Conservation (phyloP, 2,113 vertebrate genomes). For the Boleophthalmus pectinirostris region DNA sequence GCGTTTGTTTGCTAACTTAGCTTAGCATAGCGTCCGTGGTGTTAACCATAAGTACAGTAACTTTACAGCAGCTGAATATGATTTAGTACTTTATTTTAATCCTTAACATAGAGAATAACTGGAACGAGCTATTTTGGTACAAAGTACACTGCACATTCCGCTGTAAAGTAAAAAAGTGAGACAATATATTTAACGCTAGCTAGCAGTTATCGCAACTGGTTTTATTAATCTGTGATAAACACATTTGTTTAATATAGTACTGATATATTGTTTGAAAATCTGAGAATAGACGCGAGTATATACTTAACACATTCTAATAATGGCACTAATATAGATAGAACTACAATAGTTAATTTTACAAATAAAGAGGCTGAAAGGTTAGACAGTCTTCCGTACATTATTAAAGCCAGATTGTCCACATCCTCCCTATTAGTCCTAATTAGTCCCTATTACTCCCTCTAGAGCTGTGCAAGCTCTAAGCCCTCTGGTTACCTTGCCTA, state of each 20-base stretch:
- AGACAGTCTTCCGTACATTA: too few relatives aligned
- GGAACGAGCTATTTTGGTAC: neutral
- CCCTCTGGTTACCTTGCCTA: neutral
- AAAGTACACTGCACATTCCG: neutral
- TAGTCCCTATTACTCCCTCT: neutral
- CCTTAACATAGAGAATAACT: neutral
- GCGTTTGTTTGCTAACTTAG: slow-evolving; percentile 26
- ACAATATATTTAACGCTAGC: neutral
- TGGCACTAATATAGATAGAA: neutral
- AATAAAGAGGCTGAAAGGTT: too few relatives aligned
- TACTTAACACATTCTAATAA: neutral
- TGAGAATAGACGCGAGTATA: too few relatives aligned
- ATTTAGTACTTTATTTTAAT: neutral
- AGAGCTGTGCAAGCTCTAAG: neutral
- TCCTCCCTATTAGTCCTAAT: neutral
- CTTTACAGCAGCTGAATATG: neutral
- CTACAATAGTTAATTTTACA: neutral
- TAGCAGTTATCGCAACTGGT: too few relatives aligned
- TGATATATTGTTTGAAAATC: neutral
- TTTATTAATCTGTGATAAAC: too few relatives aligned
- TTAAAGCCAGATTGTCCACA: too few relatives aligned
- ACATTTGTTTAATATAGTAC: neutral
- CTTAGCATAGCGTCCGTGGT: neutral
- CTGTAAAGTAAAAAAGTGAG: neutral
- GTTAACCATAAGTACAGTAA: neutral